phyloP scores from a whole-genome alignment of 2,888 invertebrate genomes.

The Elmis aenea region DNA sequence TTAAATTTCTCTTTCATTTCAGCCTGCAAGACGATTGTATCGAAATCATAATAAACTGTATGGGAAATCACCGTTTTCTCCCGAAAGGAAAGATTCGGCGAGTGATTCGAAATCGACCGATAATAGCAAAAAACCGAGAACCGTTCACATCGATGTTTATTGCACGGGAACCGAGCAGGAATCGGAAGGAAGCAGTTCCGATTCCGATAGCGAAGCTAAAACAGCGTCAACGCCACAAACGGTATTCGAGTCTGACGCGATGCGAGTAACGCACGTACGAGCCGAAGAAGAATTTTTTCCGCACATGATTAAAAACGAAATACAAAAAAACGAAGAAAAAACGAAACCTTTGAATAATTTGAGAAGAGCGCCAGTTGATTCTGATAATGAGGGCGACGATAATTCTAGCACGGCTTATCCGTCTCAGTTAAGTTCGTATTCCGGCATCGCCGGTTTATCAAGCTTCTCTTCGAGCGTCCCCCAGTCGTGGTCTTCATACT shows the following conservation, averaged over 20 bases:
- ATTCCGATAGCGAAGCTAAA: slow-evolving; percentile 42
- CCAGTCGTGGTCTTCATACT: slow-evolving; percentile 48
- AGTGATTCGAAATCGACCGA: slow-evolving; percentile 36
- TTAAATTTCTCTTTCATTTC: slow-evolving; percentile 4
- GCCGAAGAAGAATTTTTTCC: slow-evolving; percentile 48
- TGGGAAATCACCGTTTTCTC: slow-evolving; percentile 4
- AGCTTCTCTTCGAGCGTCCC: slow-evolving; percentile 49
- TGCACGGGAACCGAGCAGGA: slow-evolving; percentile 61
- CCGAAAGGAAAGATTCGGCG: slow-evolving; percentile 12
- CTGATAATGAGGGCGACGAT: slow-evolving; percentile 44
- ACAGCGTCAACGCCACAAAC: slow-evolving; percentile 58
- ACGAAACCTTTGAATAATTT: too few species aligned
- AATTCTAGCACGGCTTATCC: slow-evolving; percentile 58
- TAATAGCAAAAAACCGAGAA: slow-evolving; percentile 52
- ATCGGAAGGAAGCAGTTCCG: slow-evolving; percentile 38
- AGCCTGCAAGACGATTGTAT: slow-evolving; percentile 8
- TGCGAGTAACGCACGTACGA: slow-evolving; percentile 56
- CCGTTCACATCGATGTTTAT: slow-evolving; percentile 71
- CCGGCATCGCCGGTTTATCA: slow-evolving; percentile 54
- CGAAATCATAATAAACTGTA: slow-evolving; percentile 4
- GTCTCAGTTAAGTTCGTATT: slow-evolving; percentile 55
- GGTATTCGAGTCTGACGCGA: slow-evolving; percentile 59
- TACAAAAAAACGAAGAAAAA: slow-evolving; percentile 28
- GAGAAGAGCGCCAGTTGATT: slow-evolving; percentile 26
- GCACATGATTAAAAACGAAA: slow-evolving; percentile 28